phyloP scores from a whole-genome alignment of 2,113 vertebrate species.

The Bubalus kerabau region DNA sequence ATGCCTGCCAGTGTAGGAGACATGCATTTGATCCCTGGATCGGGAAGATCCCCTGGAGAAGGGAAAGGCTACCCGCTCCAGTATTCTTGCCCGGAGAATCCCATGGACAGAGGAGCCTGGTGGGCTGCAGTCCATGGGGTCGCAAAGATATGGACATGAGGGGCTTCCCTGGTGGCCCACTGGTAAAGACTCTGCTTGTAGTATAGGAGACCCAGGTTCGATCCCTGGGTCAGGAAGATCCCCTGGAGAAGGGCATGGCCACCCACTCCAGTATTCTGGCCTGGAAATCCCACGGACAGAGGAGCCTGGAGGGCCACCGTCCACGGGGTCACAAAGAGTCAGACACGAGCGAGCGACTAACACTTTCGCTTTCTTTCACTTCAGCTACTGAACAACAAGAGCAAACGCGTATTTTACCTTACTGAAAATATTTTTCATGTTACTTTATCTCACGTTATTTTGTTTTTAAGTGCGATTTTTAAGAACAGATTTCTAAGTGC shows the following conservation, averaged over 20 bases:
- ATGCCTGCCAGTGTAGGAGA: background rate
- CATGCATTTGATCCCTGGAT: background rate
- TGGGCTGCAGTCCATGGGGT: rapidly evolving
- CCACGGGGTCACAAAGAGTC: background rate
- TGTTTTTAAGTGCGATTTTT: rapidly evolving
- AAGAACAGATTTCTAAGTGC: rapidly evolving
- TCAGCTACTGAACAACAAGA: background rate
- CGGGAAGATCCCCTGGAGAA: background rate
- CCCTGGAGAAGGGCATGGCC: background rate
- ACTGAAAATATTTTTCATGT: too few relatives aligned
- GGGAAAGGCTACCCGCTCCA: background rate
- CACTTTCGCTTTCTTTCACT: background rate
- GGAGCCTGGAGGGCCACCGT: background rate
- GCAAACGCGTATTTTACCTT: background rate
- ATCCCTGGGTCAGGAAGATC: background rate
- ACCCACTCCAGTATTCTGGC: background rate
- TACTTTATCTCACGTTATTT: background rate
- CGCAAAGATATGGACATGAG: background rate
- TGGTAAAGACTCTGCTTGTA: background rate
- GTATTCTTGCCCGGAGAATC: background rate
- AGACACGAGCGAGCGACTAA: background rate
- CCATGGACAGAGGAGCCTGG: background rate
- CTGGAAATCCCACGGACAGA: background rate
- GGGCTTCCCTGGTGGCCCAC: too few relatives aligned
- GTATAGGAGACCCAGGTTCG: background rate